These are phyloP conservation scores for Bujurquina vittata DNA, from an alignment of 2,113 vertebrate species.

Conservation along the genomic window DNA sequence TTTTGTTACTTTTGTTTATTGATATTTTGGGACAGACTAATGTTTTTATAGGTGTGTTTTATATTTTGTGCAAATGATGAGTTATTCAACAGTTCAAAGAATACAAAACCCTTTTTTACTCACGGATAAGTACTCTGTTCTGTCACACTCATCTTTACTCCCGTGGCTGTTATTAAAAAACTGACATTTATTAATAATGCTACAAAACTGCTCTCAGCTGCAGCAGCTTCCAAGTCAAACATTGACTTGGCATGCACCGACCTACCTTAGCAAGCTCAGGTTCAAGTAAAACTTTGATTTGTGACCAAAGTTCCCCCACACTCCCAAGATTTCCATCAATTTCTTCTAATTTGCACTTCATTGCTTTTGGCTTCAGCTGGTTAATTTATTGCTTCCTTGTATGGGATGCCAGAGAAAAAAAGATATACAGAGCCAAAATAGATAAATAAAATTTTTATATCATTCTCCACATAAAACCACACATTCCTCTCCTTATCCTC, in stretches of 20 bases:
- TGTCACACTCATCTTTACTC: slow-evolving; percentile 33
- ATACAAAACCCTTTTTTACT: slow-evolving; percentile 8
- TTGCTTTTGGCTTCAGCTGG: slow-evolving; percentile 45
- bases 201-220: slow-evolving; percentile 32
- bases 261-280: slow-evolving; percentile 30
- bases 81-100: slow-evolving; percentile 4
- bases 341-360: slow-evolving; percentile 53
- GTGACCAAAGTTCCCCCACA: slow-evolving; percentile 34
- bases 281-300: slow-evolving; percentile 50
- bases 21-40: neutral
- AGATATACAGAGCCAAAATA: slow-evolving; percentile 45
- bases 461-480: slow-evolving; percentile 40
- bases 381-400: slow-evolving; percentile 67
- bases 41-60: neutral
- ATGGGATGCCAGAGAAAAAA: slow-evolving; percentile 37
- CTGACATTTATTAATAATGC: slow-evolving; percentile 43
- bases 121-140: neutral
- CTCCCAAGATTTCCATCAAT: slow-evolving; percentile 44
- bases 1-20: neutral
- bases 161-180: slow-evolving; percentile 14
- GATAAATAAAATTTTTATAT: slow-evolving; percentile 51
- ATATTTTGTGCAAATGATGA: slow-evolving; percentile 9
- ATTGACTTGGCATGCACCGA: slow-evolving; percentile 38
- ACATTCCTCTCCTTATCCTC: slow-evolving; percentile 55
- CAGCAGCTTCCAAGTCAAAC: slow-evolving; percentile 52